These are phyloP conservation scores for Tricholaema leucomelas DNA, from an alignment of 2,113 vertebrate species.

Conservation along the genomic window DNA sequence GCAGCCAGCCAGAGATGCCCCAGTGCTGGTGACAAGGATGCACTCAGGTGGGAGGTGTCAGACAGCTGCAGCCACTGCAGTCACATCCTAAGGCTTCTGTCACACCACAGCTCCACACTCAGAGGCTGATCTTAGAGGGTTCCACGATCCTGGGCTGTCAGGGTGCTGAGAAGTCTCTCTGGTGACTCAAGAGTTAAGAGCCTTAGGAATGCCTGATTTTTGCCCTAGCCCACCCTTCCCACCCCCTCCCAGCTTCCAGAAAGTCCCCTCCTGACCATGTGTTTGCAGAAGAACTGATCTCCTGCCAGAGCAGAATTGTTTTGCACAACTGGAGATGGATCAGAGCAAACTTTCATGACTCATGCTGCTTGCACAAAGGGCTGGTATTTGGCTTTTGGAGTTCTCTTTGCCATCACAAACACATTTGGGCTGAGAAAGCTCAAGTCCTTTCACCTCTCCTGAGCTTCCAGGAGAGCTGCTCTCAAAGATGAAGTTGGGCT, in stretches of 20 bases:
- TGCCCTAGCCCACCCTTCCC: constrained; percentile 30
- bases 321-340: constrained; percentile 57
- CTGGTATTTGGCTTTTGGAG: constrained; percentile 42
- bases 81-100: not conserved
- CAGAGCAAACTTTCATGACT: constrained; percentile 29
- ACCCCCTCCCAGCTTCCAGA: not conserved
- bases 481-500: not conserved
- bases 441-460: constrained; percentile 32
- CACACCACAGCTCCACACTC: not conserved
- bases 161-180: not conserved
- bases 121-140: not conserved
- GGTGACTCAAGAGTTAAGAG: constrained; percentile 45
- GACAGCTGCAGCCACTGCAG: not conserved
- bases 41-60: not conserved
- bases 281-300: constrained; percentile 58
- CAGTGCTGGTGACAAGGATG: not conserved
- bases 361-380: constrained; percentile 20
- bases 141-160: not conserved
- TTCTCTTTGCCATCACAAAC: constrained; percentile 39
- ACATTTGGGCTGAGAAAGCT: not conserved
- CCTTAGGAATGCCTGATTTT: constrained; percentile 45
- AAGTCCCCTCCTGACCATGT: not conserved
- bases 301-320: constrained; percentile 55
- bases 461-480: not conserved
- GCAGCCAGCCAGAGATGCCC: not conserved